Percentiles rank a stretch among this genome's conserved stretches.
Evolutionary conservation across 2,888 invertebrate genomes (phyloP).

Genomic region (Synergus umbraculus): DNA sequence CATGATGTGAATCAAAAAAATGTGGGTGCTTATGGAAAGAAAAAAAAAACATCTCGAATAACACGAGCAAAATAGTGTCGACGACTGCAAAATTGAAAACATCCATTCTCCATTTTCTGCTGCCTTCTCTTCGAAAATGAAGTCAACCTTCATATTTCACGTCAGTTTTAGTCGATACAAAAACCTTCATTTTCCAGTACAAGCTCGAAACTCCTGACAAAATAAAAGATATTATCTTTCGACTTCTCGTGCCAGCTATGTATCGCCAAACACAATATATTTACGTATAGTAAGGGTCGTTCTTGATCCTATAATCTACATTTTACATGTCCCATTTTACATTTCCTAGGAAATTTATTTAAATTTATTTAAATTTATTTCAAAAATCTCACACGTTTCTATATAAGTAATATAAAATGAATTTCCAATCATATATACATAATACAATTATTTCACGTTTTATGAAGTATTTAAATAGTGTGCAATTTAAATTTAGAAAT

Average conservation of each 20-base stretch:
- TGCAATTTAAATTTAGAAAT: too few relatives aligned
- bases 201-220: conserved; percentile 27
- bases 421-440: neutral
- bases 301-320: neutral
- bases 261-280: conserved; percentile 13
- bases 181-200: conserved; percentile 40
- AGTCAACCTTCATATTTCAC: conserved; percentile 40
- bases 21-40: neutral
- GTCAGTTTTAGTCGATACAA: conserved; percentile 39
- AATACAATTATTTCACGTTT: neutral
- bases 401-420: too few relatives aligned
- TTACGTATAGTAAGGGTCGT: neutral
- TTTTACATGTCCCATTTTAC: neutral
- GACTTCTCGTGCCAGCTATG: neutral
- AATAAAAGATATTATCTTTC: conserved; percentile 39
- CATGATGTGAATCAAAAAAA: conserved; percentile 3
- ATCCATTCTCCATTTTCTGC: conserved; percentile 35
- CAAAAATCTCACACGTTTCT: neutral
- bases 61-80: conserved; percentile 31
- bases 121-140: conserved; percentile 37
- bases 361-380: neutral
- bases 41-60: conserved; percentile 24
- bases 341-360: neutral
- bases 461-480: neutral
- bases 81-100: conserved; percentile 40